phyloP scores from a whole-genome alignment of 1,140 invertebrate genomes.

The Cephus cinctus region DNA sequence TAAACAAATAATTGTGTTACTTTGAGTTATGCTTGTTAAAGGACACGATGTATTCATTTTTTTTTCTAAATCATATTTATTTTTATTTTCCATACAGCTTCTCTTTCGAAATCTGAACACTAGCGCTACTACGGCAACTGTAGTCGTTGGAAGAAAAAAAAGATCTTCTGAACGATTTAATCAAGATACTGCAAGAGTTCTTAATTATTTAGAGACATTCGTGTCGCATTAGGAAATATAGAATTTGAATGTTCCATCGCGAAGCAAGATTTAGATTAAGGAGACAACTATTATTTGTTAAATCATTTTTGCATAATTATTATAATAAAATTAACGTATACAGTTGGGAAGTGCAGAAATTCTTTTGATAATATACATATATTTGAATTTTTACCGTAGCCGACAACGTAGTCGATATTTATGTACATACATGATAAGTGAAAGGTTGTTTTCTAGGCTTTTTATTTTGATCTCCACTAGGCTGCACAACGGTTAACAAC shows the following conservation, averaged over 20 bases:
- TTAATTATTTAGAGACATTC: constrained; percentile 27
- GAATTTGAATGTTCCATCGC: not conserved
- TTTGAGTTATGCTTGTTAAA: constrained; percentile 1
- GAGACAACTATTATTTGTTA: no score
- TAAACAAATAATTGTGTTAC: constrained; percentile 13
- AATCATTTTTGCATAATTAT: no score
- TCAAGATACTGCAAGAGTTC: constrained; percentile 35
- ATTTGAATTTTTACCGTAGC: no score
- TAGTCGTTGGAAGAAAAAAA: constrained; percentile 42
- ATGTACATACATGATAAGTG: no score
- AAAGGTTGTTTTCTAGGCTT: no score
- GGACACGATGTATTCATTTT: not conserved
- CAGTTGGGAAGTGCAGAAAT: no score
- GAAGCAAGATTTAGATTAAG: no score
- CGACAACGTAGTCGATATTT: no score
- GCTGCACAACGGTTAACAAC: no score
- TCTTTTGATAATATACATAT: no score
- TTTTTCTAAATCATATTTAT: not conserved
- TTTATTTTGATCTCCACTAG: no score
- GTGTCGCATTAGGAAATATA: not conserved
- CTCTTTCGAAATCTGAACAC: constrained; percentile 34
- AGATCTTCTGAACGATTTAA: constrained; percentile 26
- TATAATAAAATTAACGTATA: no score
- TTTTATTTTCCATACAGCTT: constrained; percentile 28
- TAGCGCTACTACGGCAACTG: constrained; percentile 14